Evolutionary conservation across 2,888 invertebrate species (phyloP).

Genomic region (Syrista parreyssii): DNA sequence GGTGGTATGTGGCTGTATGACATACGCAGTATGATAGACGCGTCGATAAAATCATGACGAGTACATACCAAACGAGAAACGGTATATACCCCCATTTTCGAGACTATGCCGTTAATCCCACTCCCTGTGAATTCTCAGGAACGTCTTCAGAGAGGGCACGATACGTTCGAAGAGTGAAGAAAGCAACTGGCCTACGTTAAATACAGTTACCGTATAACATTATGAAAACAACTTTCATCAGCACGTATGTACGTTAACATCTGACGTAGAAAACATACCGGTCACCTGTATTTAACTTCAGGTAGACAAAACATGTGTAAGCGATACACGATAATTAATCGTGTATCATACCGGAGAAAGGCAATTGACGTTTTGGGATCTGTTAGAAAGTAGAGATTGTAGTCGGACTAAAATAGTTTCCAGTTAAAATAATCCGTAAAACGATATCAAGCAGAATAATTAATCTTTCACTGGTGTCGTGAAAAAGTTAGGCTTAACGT

Average conservation of each 20-base stretch:
- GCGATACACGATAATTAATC: neutral
- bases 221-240: neutral
- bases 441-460: neutral
- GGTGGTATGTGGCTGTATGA: neutral
- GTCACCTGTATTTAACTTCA: neutral
- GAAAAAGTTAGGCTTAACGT: too few species aligned
- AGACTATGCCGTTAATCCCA: conserved; percentile 36
- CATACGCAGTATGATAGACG: neutral
- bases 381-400: neutral
- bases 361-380: neutral
- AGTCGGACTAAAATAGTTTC: neutral
- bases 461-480: neutral
- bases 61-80: conserved; percentile 36
- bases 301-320: neutral
- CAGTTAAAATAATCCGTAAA: neutral
- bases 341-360: neutral
- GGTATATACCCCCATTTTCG: conserved; percentile 42
- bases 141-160: conserved; percentile 24
- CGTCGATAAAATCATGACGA: conserved; percentile 37
- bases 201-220: neutral
- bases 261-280: neutral
- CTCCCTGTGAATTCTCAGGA: conserved; percentile 34
- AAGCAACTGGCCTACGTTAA: neutral
- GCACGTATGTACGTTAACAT: neutral
- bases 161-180: neutral